Evolutionary conservation across 2,888 invertebrate species (phyloP).

Genomic region (Norana najaformis): DNA sequence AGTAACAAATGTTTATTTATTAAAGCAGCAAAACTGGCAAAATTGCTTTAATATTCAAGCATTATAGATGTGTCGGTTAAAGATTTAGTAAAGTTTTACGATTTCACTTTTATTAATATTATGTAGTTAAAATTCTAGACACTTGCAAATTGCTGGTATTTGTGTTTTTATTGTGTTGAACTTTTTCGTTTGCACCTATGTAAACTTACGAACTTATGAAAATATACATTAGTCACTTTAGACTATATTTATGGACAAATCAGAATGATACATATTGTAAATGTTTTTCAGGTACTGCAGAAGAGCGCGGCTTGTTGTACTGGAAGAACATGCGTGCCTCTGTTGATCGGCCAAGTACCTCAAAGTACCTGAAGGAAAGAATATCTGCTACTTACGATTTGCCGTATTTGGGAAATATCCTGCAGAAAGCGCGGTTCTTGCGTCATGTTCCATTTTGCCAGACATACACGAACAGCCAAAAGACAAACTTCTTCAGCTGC

Average conservation of each 20-base stretch:
- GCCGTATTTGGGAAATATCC: slow-evolving; percentile 28
- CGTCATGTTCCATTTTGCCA: slow-evolving; percentile 15
- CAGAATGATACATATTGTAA: background rate
- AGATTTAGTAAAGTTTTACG: background rate
- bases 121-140: background rate
- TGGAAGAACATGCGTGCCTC: slow-evolving; percentile 38
- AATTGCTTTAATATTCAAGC: background rate
- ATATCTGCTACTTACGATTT: slow-evolving; percentile 40
- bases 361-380: slow-evolving; percentile 31
- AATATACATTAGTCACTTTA: no score
- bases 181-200: background rate
- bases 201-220: background rate
- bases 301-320: slow-evolving; percentile 40
- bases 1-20: background rate
- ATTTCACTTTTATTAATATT: background rate
- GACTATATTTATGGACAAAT: no score
- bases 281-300: slow-evolving; percentile 36
- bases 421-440: background rate
- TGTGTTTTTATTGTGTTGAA: background rate
- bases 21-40: background rate
- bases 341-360: slow-evolving; percentile 25
- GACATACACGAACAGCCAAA: background rate
- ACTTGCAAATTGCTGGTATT: background rate
- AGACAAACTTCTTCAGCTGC: background rate
- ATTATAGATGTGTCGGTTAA: background rate